These are phyloP conservation scores for Lasioglossum villosulum DNA, from an alignment of 2,888 invertebrate species.

Conservation along the genomic window DNA sequence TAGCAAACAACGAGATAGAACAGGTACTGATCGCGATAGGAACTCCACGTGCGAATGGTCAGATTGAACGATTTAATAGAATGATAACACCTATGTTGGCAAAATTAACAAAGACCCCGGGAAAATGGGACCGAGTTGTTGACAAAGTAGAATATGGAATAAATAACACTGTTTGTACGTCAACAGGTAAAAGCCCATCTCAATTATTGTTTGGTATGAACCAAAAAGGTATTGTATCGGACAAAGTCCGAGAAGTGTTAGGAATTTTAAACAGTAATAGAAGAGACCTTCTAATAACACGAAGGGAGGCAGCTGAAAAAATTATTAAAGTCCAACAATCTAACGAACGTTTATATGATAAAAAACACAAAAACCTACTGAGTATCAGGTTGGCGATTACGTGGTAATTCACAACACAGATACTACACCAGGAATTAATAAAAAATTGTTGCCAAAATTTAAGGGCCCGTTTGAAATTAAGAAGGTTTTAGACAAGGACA, in stretches of 20 bases:
- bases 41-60: background rate
- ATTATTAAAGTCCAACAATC: background rate
- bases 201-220: background rate
- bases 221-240: background rate
- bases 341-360: background rate
- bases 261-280: background rate
- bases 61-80: constrained; percentile 6
- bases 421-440: too few species aligned
- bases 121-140: background rate
- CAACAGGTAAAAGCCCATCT: too few species aligned
- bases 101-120: background rate
- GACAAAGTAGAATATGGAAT: background rate
- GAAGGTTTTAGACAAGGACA: too few species aligned
- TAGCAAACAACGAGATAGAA: too few species aligned
- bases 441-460: too few species aligned
- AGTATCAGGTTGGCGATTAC: background rate
- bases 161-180: too few species aligned
- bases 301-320: background rate
- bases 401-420: background rate
- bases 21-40: background rate
- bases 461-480: too few species aligned
- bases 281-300: background rate
- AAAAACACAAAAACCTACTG: background rate
- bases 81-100: background rate
- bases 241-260: background rate